These are phyloP conservation scores for Eulithis testata DNA, from an alignment of 2,888 invertebrate genomes.

Conservation along the genomic window DNA sequence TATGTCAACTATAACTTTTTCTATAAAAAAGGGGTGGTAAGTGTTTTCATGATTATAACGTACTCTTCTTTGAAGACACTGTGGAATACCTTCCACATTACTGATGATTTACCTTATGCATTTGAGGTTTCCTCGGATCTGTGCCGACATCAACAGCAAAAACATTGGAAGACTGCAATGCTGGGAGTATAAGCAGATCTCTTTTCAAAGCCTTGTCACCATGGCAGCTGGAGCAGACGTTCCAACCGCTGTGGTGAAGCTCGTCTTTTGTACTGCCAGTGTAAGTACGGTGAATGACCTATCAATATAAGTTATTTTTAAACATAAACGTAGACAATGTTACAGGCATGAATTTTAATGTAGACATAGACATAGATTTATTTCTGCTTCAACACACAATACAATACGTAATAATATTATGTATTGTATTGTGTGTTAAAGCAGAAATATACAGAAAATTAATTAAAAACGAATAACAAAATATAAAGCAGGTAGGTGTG, in stretches of 20 bases:
- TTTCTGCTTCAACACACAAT: too few relatives aligned
- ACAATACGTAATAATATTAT: too few relatives aligned
- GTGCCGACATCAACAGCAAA: constrained; percentile 93
- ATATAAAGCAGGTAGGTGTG: too few relatives aligned
- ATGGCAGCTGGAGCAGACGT: constrained; percentile 97
- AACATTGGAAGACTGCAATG: constrained; percentile 91
- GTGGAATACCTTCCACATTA: too few relatives aligned
- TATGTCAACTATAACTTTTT: too few relatives aligned
- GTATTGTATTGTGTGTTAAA: too few relatives aligned
- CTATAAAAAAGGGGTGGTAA: too few relatives aligned
- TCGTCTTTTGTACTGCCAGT: constrained; percentile 93
- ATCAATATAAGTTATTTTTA: constrained; percentile 2
- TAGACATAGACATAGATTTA: too few relatives aligned
- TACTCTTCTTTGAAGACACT: too few relatives aligned
- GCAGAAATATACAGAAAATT: too few relatives aligned
- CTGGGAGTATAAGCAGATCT: constrained; percentile 92
- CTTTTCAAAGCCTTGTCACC: constrained; percentile 84
- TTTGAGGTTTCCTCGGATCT: constrained; percentile 88
- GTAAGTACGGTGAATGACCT: constrained; percentile 95
- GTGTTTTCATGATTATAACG: too few relatives aligned
- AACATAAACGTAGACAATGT: neutral
- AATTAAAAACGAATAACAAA: too few relatives aligned
- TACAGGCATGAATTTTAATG: neutral
- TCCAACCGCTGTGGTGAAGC: constrained; percentile 98
- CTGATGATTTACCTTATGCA: constrained; percentile 86